A percentile compares a stretch with the other conserved stretches of the same genome.
phyloP scores from a whole-genome alignment of 1,140 invertebrate genomes.

The Zaprionus nigranus region DNA sequence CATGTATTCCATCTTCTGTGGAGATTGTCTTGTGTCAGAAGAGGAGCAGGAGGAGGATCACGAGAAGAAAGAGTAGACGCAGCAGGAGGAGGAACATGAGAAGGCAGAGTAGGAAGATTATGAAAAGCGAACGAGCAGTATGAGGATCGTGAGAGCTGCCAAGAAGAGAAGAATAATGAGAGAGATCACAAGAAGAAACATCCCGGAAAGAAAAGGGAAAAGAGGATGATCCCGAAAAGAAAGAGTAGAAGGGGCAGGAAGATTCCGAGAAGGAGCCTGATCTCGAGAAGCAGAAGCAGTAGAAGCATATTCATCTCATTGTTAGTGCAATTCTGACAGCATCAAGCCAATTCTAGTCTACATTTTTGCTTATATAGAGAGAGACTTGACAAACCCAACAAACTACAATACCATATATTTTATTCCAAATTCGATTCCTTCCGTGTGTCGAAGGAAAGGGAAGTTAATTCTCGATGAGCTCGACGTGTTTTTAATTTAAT shows the following conservation, averaged over 20 bases:
- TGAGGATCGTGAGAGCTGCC: too few species aligned
- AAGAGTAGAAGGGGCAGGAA: slow-evolving; percentile 31
- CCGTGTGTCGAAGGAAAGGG: neutral
- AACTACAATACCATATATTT: neutral
- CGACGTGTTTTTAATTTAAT: slow-evolving; percentile 67
- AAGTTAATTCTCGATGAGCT: slow-evolving; percentile 4
- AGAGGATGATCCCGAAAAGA: neutral
- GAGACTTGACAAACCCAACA: neutral
- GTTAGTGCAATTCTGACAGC: slow-evolving; percentile 34
- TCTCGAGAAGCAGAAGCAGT: neutral
- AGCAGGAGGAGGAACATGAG: neutral
- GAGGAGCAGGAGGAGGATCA: slow-evolving; percentile 90
- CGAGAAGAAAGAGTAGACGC: slow-evolving; percentile 85
- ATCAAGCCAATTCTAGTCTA: slow-evolving; percentile 34
- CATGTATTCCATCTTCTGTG: slow-evolving; percentile 96
- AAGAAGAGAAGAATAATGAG: too few species aligned
- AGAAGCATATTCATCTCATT: slow-evolving; percentile 29
- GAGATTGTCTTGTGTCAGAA: slow-evolving; percentile 96
- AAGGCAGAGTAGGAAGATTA: slow-evolving; percentile 29
- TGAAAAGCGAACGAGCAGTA: neutral
- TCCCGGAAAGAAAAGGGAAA: too few species aligned
- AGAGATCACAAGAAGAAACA: too few species aligned
- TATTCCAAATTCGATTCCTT: slow-evolving; percentile 15
- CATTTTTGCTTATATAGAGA: slow-evolving; percentile 4
- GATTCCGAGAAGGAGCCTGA: slow-evolving; percentile 47